Evolutionary conservation across 2,888 invertebrate genomes (phyloP).

Genomic region (Noctua janthe): DNA sequence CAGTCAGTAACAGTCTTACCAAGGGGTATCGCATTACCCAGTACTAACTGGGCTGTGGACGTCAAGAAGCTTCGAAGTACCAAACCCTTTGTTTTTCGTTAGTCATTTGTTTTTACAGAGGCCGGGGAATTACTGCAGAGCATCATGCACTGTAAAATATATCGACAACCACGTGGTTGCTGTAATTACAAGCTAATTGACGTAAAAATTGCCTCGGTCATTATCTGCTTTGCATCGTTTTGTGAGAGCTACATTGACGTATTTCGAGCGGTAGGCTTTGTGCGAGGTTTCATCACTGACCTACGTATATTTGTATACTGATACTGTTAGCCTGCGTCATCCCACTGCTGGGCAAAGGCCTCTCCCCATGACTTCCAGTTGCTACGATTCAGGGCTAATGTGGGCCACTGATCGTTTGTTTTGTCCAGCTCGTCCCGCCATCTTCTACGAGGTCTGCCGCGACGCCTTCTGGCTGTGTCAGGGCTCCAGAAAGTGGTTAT

Average conservation of each 20-base stretch:
- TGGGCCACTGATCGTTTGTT: too few relatives aligned
- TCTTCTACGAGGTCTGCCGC: too few relatives aligned
- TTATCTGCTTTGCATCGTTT: not conserved
- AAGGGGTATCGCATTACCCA: too few relatives aligned
- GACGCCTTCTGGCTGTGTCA: too few relatives aligned
- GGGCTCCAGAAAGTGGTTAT: too few relatives aligned
- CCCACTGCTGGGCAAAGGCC: too few relatives aligned
- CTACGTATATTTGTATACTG: not conserved
- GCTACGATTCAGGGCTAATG: too few relatives aligned
- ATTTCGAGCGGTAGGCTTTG: not conserved
- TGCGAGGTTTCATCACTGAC: not conserved
- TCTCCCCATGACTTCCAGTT: too few relatives aligned
- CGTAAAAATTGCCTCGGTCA: constrained; percentile 1
- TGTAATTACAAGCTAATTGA: constrained; percentile 3
- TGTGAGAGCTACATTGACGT: not conserved
- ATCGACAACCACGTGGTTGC: not conserved
- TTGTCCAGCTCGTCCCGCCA: too few relatives aligned
- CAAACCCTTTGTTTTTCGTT: not conserved
- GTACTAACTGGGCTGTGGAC: too few relatives aligned
- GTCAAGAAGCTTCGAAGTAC: not conserved
- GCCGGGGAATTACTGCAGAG: not conserved
- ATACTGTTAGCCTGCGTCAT: too few relatives aligned
- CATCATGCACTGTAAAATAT: not conserved
- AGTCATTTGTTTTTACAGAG: not conserved
- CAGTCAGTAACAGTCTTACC: too few relatives aligned